Evolutionary conservation across 1,140 invertebrate genomes (phyloP).

Genomic region (Episyrphus balteatus): DNA sequence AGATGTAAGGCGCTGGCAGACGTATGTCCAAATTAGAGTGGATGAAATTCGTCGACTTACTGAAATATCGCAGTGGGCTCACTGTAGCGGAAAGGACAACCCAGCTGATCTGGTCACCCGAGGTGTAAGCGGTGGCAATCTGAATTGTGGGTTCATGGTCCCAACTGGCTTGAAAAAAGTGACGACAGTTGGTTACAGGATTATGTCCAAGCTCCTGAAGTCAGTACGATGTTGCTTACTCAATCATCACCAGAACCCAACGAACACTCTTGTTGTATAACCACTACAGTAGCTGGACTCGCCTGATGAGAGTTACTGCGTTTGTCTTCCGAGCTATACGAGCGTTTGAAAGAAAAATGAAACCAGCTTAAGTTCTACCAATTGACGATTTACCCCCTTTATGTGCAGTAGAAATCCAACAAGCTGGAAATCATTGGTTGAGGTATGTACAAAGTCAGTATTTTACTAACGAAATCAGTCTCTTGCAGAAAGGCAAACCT

Average conservation of each 20-base stretch:
- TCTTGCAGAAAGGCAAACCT: background rate
- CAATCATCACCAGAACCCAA: background rate
- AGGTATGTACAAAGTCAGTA: background rate
- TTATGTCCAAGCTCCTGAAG: background rate
- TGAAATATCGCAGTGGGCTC: conserved; percentile 12
- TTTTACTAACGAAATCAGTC: background rate
- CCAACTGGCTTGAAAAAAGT: background rate
- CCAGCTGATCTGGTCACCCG: conserved; percentile 10
- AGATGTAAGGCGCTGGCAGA: conserved; percentile 1
- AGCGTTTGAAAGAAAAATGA: background rate
- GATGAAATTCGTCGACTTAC: conserved; percentile 11
- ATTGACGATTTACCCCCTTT: background rate
- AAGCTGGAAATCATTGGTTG: background rate
- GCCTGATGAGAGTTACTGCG: background rate
- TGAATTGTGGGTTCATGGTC: background rate
- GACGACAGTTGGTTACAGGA: background rate
- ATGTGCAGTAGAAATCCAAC: background rate
- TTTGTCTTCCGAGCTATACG: background rate
- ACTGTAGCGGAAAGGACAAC: conserved; percentile 12
- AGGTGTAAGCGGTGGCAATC: background rate
- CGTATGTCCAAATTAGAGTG: conserved; percentile 19
- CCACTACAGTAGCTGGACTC: background rate
- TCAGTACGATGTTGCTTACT: background rate
- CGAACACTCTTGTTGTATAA: background rate
- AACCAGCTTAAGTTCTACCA: background rate